Evolutionary conservation across 2,888 invertebrate genomes (phyloP).

Genomic region (Hedya salicella): DNA sequence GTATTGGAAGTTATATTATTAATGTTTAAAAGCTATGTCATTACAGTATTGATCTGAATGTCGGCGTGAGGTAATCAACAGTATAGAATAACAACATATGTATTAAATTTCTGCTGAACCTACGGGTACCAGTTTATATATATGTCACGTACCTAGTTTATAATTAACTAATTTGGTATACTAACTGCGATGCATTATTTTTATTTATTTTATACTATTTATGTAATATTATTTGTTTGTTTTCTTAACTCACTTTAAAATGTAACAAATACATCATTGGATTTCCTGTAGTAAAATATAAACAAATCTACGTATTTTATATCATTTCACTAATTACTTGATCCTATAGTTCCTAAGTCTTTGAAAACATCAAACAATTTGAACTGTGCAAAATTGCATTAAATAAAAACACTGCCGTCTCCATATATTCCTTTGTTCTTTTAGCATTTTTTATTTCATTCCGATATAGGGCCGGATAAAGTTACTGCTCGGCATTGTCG

Average conservation of each 20-base stretch:
- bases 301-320: too few species aligned
- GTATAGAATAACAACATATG: background rate
- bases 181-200: too few species aligned
- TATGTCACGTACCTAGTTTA: background rate
- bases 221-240: too few species aligned
- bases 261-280: too few species aligned
- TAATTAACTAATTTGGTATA: too few species aligned
- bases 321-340: too few species aligned
- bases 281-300: too few species aligned
- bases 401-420: conserved; percentile 53
- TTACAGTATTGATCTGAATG: background rate
- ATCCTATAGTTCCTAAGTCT: background rate
- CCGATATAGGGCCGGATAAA: conserved; percentile 81
- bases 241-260: too few species aligned
- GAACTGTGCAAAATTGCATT: conserved; percentile 7
- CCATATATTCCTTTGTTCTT: conserved; percentile 60
- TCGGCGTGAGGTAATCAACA: background rate
- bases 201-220: too few species aligned
- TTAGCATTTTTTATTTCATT: conserved; percentile 75
- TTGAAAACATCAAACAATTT: background rate
- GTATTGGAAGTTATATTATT: too few species aligned
- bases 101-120: background rate
- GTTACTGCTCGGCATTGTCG: conserved; percentile 79
- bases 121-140: background rate
- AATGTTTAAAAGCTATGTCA: background rate